Percentiles rank a stretch among this genome's conserved stretches.
Evolutionary conservation across 2,797 vertebrate species (phyloP).

Genomic region (Xerus rutilus): DNA sequence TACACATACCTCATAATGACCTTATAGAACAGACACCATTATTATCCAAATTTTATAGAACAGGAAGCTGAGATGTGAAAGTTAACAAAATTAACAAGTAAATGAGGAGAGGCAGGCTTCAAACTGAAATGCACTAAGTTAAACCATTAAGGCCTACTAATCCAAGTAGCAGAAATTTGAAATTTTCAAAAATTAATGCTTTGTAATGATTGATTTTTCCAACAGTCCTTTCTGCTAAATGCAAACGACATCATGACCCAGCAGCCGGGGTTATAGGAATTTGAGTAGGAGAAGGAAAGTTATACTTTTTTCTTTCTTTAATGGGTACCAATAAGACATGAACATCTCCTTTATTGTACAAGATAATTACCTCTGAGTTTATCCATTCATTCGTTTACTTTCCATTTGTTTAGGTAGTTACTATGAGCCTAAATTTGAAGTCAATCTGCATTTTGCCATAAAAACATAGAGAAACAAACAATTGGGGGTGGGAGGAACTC

Average conservation of each 20-base stretch:
- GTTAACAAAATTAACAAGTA: constrained; percentile 36
- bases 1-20: background rate
- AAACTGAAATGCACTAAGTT: constrained; percentile 2
- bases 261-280: constrained; percentile 50
- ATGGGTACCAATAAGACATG: constrained; percentile 40
- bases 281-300: background rate
- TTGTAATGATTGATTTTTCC: constrained; percentile 53
- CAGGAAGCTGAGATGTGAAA: background rate
- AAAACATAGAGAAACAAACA: constrained; percentile 59
- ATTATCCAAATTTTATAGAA: constrained; percentile 34
- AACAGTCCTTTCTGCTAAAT: constrained; percentile 52
- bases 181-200: constrained; percentile 48
- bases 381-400: background rate
- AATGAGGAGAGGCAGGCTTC: background rate
- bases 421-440: constrained; percentile 52
- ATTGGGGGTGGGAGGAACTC: background rate
- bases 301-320: constrained; percentile 68
- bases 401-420: constrained; percentile 51
- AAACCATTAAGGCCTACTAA: background rate
- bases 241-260: constrained; percentile 52
- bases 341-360: constrained; percentile 44
- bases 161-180: background rate
- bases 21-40: background rate
- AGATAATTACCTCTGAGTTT: constrained; percentile 58
- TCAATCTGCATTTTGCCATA: constrained; percentile 36